These are phyloP conservation scores for Ips nitidus DNA, from an alignment of 1,140 invertebrate species.

Conservation along the genomic window DNA sequence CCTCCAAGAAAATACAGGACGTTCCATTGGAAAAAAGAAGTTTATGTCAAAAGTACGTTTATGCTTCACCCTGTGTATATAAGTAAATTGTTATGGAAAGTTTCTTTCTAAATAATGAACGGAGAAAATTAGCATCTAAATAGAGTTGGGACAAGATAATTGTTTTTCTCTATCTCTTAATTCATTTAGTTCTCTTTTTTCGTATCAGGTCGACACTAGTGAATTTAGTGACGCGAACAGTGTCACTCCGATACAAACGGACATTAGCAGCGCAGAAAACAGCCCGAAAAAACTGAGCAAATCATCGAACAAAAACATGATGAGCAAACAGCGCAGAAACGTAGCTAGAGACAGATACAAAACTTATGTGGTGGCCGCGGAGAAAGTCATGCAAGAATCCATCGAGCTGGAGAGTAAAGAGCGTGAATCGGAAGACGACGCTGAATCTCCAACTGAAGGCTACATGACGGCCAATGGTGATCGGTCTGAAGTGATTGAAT, in stretches of 20 bases:
- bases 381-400: constrained; percentile 51
- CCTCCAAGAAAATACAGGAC: too few relatives aligned
- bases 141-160: too few relatives aligned
- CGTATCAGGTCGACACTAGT: constrained; percentile 38
- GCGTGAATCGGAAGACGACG: constrained; percentile 18
- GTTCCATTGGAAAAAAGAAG: too few relatives aligned
- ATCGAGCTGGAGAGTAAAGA: constrained; percentile 39
- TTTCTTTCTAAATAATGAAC: not conserved
- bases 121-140: not conserved
- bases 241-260: constrained; percentile 53
- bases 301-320: constrained; percentile 58
- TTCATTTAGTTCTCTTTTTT: not conserved
- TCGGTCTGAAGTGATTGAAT: constrained; percentile 5
- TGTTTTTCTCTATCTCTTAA: too few relatives aligned
- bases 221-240: constrained; percentile 51
- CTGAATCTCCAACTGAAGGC: constrained; percentile 35
- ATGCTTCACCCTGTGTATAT: too few relatives aligned
- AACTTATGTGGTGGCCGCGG: constrained; percentile 74
- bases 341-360: constrained; percentile 73
- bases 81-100: not conserved
- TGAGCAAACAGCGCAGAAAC: constrained; percentile 73
- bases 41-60: too few relatives aligned
- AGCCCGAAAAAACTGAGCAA: constrained; percentile 66
- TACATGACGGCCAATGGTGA: constrained; percentile 47
- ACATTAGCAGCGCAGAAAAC: constrained; percentile 69